These are phyloP conservation scores for Bucorvus abyssinicus DNA, from an alignment of 2,797 vertebrate species.

Conservation along the genomic window DNA sequence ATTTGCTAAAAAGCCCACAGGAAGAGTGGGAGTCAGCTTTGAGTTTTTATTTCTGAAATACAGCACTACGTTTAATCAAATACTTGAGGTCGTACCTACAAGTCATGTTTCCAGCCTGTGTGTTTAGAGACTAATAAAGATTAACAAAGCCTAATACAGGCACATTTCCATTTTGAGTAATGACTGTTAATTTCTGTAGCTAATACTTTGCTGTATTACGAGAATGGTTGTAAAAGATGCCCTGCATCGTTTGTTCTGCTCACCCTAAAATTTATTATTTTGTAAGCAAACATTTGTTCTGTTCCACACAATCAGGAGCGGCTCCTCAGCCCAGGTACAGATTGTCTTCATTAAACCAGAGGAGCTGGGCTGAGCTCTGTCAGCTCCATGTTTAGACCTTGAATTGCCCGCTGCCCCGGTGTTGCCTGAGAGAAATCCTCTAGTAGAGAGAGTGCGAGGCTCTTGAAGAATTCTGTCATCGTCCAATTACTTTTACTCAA, in stretches of 20 bases:
- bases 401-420: not conserved
- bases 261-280: not conserved
- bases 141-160: not conserved
- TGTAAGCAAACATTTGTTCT: not conserved
- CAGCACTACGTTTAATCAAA: not conserved
- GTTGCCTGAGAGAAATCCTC: not conserved
- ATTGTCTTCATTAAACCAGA: not conserved
- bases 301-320: not conserved
- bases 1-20: not conserved
- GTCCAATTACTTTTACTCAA: not conserved
- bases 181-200: not conserved
- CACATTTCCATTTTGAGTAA: conserved; percentile 2
- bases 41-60: not conserved
- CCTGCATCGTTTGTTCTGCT: not conserved
- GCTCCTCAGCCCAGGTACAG: not conserved
- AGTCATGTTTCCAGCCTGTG: not conserved
- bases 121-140: conserved; percentile 17
- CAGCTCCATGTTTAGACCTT: not conserved
- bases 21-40: not conserved
- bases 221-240: not conserved
- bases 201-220: not conserved
- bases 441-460: not conserved
- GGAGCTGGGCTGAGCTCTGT: not conserved
- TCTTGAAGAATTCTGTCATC: not conserved
- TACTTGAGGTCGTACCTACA: not conserved